Evolutionary conservation across 2,797 vertebrate genomes (phyloP).

Genomic region (Hoplostethus atlanticus): DNA sequence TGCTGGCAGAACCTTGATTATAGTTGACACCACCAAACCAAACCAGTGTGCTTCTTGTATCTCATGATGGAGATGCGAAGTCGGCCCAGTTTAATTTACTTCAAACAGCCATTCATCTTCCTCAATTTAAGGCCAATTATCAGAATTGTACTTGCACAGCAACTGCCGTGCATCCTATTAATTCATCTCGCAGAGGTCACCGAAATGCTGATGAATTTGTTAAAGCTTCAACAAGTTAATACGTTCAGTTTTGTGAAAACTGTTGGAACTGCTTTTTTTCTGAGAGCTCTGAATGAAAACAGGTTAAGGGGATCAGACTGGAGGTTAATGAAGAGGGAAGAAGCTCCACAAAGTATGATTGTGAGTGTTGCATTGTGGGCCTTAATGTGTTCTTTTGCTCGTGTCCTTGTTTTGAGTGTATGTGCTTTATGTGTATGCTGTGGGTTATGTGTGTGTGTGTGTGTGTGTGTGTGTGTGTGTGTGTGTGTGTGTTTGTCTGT

Average conservation of each 20-base stretch:
- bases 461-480: conserved; percentile 16
- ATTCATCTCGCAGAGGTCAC: conserved; percentile 45
- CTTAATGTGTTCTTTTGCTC: neutral
- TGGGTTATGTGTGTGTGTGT: conserved; percentile 13
- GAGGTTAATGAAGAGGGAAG: conserved; percentile 35
- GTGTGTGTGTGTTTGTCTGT: conserved; percentile 15
- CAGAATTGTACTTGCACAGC: conserved; percentile 26
- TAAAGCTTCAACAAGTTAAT: conserved; percentile 23
- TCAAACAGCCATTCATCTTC: conserved; percentile 63
- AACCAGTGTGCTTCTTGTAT: conserved; percentile 39
- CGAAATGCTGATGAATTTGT: conserved; percentile 41
- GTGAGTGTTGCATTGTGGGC: neutral
- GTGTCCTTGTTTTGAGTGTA: neutral
- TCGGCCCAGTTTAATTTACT: conserved; percentile 46
- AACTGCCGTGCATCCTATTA: conserved; percentile 33
- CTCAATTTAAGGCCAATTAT: conserved; percentile 45
- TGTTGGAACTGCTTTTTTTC: conserved; percentile 27
- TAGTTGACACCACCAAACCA: conserved; percentile 36
- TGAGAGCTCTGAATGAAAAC: conserved; percentile 26
- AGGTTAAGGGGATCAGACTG: conserved; percentile 25
- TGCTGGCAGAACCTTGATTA: conserved; percentile 44
- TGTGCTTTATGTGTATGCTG: neutral
- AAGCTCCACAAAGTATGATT: conserved; percentile 4
- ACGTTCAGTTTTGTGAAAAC: conserved; percentile 20
- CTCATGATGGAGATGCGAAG: conserved; percentile 44